Evolutionary conservation across 2,797 vertebrate species (phyloP).

Genomic region (Dendrocincla tyrannina): DNA sequence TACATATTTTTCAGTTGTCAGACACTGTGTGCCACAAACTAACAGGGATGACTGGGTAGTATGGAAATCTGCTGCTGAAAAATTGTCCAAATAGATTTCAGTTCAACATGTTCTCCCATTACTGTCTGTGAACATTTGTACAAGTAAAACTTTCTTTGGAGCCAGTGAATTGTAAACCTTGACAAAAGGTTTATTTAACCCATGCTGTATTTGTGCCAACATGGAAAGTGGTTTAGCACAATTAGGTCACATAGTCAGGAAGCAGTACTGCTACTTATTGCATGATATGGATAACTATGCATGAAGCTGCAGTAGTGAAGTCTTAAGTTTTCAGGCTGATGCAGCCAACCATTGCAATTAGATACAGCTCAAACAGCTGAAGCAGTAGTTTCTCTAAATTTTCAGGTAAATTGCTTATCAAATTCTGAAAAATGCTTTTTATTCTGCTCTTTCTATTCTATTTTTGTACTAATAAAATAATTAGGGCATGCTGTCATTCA

Average conservation of each 20-base stretch:
- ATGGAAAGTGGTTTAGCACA: background rate
- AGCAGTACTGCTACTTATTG: background rate
- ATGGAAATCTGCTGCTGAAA: constrained; percentile 54
- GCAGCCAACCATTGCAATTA: background rate
- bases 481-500: background rate
- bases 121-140: constrained; percentile 1
- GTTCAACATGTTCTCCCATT: constrained; percentile 38
- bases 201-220: background rate
- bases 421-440: background rate
- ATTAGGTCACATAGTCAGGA: background rate
- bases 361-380: background rate
- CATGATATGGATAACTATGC: background rate
- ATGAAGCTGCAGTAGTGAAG: background rate
- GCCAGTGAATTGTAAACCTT: background rate
- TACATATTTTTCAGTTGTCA: constrained; percentile 69
- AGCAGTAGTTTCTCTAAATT: background rate
- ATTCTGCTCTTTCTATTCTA: background rate
- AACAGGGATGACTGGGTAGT: constrained; percentile 39
- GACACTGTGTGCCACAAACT: constrained; percentile 25
- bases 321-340: background rate
- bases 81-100: constrained; percentile 38
- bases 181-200: constrained; percentile 11
- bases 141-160: constrained; percentile 17
- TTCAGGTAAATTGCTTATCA: background rate
- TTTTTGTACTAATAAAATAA: background rate